These are phyloP conservation scores for Drosophila helvetica DNA, from an alignment of 2,888 invertebrate species.

Conservation along the genomic window DNA sequence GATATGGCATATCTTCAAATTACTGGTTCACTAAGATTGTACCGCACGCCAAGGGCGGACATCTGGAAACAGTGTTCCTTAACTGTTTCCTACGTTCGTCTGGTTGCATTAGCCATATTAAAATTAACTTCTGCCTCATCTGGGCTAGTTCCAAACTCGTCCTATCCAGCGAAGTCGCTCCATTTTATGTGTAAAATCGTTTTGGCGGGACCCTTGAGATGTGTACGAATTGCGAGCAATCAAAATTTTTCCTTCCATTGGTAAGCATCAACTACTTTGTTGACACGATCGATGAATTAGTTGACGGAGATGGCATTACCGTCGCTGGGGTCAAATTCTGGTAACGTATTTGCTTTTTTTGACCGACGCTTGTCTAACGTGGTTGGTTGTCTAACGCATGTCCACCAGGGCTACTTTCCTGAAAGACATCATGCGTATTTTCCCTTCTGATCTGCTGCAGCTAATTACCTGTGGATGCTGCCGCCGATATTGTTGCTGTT, in stretches of 20 bases:
- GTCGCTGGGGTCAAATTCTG: too few relatives aligned
- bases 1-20: not conserved
- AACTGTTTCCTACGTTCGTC: not conserved
- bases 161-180: conserved; percentile 2
- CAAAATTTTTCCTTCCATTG: conserved; percentile 16
- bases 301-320: too few relatives aligned
- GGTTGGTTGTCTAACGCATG: too few relatives aligned
- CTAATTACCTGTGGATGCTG: too few relatives aligned
- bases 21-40: not conserved
- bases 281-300: too few relatives aligned
- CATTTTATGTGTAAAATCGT: not conserved
- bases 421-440: too few relatives aligned
- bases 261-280: too few relatives aligned
- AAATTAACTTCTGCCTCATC: conserved; percentile 19
- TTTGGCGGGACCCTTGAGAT: conserved; percentile 3
- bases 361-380: too few relatives aligned
- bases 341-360: not conserved
- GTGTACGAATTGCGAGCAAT: conserved; percentile 14
- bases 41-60: not conserved
- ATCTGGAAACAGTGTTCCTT: not conserved
- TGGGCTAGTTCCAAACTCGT: conserved; percentile 9
- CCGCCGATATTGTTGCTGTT: too few relatives aligned
- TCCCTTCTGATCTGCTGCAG: too few relatives aligned
- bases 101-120: not conserved
- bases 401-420: too few relatives aligned